phyloP scores from a whole-genome alignment of 2,888 invertebrate species.

The Punctoribates punctum region DNA sequence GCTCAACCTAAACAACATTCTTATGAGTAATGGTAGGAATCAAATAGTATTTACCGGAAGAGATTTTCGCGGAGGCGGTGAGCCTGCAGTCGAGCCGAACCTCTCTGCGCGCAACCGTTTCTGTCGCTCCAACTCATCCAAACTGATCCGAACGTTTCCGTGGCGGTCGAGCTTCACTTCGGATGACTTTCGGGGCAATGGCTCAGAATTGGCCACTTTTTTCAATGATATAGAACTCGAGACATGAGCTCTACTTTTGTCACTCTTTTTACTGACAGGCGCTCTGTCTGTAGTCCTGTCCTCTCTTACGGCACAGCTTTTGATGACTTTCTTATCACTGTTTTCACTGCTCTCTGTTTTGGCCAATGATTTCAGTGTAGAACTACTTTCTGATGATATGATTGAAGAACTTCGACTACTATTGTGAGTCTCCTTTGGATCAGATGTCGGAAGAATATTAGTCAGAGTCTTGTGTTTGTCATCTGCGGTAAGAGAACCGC shows the following conservation, averaged over 20 bases:
- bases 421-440: background rate
- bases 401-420: conserved; percentile 19
- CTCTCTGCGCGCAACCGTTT: conserved; percentile 4
- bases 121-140: conserved; percentile 34
- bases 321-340: conserved; percentile 13
- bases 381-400: conserved; percentile 26
- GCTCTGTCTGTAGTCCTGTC: background rate
- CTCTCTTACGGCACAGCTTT: background rate
- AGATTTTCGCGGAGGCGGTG: no score
- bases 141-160: conserved; percentile 36
- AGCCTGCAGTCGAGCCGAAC: no score
- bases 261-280: background rate
- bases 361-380: conserved; percentile 11
- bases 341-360: conserved; percentile 30
- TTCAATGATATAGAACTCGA: conserved; percentile 18
- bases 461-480: background rate
- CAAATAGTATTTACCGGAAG: no score
- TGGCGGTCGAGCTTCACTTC: conserved; percentile 36
- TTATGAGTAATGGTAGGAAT: no score
- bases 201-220: background rate
- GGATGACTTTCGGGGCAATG: background rate
- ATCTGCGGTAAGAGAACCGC: background rate
- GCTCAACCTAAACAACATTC: background rate
- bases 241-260: conserved; percentile 14
- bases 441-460: background rate